phyloP scores from a whole-genome alignment of 2,797 vertebrate genomes.

The Nasua narica region DNA sequence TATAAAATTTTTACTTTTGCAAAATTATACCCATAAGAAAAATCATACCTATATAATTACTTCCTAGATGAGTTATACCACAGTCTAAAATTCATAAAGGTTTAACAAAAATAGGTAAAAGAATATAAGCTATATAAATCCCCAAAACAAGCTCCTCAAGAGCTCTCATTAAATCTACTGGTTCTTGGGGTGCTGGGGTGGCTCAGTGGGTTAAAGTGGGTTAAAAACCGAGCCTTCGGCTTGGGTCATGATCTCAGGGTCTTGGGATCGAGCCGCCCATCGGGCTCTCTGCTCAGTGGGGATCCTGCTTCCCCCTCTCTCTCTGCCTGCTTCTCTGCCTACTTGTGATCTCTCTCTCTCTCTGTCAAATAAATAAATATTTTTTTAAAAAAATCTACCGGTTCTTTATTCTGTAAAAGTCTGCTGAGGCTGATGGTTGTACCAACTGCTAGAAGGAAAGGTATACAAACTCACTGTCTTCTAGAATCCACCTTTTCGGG shows the following conservation, averaged over 20 bases:
- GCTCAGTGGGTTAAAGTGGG: too few relatives aligned
- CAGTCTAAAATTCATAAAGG: background rate
- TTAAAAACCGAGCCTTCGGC: too few relatives aligned
- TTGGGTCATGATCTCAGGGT: too few relatives aligned
- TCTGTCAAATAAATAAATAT: too few relatives aligned
- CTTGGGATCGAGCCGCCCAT: too few relatives aligned
- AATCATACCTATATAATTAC: background rate
- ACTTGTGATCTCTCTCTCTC: too few relatives aligned
- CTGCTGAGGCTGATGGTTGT: background rate
- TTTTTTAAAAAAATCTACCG: background rate
- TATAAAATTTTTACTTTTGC: background rate
- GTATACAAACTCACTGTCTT: background rate
- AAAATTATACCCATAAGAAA: background rate
- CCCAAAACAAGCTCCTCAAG: background rate
- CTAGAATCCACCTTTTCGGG: background rate
- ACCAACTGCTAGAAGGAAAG: background rate
- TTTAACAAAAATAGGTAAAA: background rate
- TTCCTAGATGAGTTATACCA: background rate
- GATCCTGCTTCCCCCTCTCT: too few relatives aligned
- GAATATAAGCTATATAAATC: background rate
- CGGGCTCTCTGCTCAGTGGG: too few relatives aligned
- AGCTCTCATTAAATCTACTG: background rate
- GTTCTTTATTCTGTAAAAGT: background rate
- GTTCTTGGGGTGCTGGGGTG: too few relatives aligned
- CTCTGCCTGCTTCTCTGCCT: too few relatives aligned